Conservation (phyloP, 2,797 vertebrate species). For the Chiroxiphia lanceolata region DNA sequence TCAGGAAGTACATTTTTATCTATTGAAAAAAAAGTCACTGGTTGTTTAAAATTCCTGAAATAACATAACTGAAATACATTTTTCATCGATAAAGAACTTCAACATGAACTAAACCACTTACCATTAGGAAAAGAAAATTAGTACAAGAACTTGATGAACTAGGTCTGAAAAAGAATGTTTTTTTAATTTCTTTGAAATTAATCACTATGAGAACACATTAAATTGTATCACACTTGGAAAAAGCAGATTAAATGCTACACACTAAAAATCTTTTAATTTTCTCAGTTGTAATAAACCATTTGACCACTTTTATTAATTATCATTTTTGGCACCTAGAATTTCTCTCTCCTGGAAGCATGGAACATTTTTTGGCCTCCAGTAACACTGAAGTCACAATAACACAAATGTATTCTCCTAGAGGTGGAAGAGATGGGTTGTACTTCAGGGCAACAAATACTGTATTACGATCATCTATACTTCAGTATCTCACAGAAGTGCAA, state of each 20-base stretch:
- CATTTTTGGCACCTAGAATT: not conserved
- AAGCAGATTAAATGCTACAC: not conserved
- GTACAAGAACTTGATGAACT: not conserved
- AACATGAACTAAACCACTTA: not conserved
- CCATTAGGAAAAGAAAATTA: not conserved
- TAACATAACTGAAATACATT: not conserved
- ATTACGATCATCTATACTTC: not conserved
- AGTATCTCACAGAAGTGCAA: not conserved
- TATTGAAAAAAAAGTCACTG: not conserved
- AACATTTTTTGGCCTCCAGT: not conserved
- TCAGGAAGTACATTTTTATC: not conserved
- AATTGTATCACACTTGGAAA: not conserved
- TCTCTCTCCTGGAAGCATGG: not conserved
- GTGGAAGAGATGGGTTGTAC: not conserved
- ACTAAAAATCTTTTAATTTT: not conserved
- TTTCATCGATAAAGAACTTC: not conserved
- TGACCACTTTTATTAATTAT: not conserved
- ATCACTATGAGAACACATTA: not conserved
- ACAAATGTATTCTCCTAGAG: not conserved
- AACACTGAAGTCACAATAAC: not conserved
- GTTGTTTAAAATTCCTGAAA: not conserved
- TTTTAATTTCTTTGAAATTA: not conserved
- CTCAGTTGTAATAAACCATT: not conserved
- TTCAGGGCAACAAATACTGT: not conserved
- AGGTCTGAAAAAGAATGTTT: not conserved